Evolutionary conservation across 2,113 vertebrate species (phyloP).

Genomic region (Ammodytes marinus): DNA sequence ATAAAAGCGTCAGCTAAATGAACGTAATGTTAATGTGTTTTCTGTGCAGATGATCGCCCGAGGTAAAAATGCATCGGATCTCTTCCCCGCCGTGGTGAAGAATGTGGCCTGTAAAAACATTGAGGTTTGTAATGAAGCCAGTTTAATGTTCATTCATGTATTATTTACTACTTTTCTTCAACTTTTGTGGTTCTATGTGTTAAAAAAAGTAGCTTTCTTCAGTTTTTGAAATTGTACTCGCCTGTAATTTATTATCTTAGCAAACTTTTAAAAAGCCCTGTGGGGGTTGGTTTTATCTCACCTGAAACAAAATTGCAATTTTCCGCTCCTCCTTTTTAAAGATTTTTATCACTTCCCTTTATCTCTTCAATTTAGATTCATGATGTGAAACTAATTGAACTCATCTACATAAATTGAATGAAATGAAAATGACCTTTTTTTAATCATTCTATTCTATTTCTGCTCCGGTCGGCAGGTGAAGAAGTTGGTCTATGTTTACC

Average conservation of each 20-base stretch:
- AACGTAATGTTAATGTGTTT: neutral
- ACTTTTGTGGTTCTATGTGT: neutral
- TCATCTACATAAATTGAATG: conserved; percentile 36
- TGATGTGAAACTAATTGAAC: conserved; percentile 25
- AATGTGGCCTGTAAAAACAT: conserved; percentile 99
- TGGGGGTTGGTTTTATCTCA: conserved; percentile 43
- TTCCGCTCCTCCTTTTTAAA: conserved; percentile 3
- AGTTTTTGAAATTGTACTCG: neutral
- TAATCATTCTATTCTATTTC: neutral
- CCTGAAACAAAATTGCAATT: conserved; percentile 34
- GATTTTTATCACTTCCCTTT: conserved; percentile 24
- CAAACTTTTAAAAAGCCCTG: conserved; percentile 13
- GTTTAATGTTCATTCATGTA: neutral
- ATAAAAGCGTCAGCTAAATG: too few relatives aligned
- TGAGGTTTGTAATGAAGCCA: conserved; percentile 87
- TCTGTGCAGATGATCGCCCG: conserved; percentile 94
- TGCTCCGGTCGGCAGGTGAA: conserved; percentile 88
- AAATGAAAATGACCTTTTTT: conserved; percentile 1
- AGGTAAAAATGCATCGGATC: conserved; percentile 96
- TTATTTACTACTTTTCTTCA: neutral
- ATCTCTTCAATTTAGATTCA: conserved; percentile 17
- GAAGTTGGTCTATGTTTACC: conserved; percentile 97
- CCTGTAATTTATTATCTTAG: conserved; percentile 25
- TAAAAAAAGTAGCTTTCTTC: neutral
- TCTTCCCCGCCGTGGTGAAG: conserved; percentile 98